A percentile compares a stretch with the other conserved stretches of the same genome.
phyloP scores from a whole-genome alignment of 1,140 invertebrate species.

The Scylla paramamosain region DNA sequence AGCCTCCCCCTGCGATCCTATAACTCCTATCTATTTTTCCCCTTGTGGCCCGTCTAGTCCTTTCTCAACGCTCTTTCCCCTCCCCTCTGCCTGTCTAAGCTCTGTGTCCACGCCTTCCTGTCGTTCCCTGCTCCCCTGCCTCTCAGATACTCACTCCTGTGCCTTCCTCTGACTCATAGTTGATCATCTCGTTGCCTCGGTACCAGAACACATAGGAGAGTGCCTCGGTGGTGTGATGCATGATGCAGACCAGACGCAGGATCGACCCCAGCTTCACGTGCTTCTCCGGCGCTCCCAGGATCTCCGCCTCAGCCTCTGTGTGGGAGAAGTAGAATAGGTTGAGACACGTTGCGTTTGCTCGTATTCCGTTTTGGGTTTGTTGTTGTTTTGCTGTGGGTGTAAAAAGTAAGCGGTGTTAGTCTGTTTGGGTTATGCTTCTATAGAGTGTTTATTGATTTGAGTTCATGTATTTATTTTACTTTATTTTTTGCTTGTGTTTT shows the following conservation, averaged over 20 bases:
- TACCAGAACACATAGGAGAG: constrained; percentile 77
- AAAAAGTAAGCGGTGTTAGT: too few relatives aligned
- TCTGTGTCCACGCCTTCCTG: constrained; percentile 19
- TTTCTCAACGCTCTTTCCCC: neutral
- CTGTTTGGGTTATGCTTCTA: too few relatives aligned
- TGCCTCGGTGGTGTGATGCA: constrained; percentile 76
- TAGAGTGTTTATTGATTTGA: too few relatives aligned
- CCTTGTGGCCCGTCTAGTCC: too few relatives aligned
- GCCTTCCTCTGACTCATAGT: constrained; percentile 75
- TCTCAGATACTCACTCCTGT: constrained; percentile 57
- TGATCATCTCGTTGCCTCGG: constrained; percentile 75
- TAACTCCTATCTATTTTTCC: neutral
- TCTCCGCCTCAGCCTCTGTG: constrained; percentile 75
- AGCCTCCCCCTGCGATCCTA: neutral
- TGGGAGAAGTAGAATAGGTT: neutral
- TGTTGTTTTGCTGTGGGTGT: neutral
- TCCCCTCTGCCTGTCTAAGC: neutral
- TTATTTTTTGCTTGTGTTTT: too few relatives aligned
- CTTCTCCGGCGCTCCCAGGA: constrained; percentile 76
- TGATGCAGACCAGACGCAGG: constrained; percentile 75
- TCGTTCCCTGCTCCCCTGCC: neutral
- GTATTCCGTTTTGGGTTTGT: neutral
- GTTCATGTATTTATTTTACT: too few relatives aligned
- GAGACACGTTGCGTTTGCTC: neutral
- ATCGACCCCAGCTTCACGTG: constrained; percentile 76